Evolutionary conservation across 1,140 invertebrate species (phyloP).

Genomic region (Trachymyrmex cornetzi): DNA sequence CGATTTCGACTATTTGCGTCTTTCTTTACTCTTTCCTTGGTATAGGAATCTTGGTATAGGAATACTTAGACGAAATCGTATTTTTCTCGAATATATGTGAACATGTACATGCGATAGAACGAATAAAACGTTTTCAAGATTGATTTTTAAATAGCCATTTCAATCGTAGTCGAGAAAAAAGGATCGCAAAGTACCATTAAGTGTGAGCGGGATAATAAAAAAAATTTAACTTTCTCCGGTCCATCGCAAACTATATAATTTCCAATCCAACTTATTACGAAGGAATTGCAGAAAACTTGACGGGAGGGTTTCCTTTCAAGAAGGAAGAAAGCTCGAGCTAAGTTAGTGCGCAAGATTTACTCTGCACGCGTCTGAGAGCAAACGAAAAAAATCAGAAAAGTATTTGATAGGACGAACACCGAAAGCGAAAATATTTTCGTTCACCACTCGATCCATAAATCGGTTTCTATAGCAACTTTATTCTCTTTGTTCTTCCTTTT

Average conservation of each 20-base stretch:
- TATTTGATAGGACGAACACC: constrained; percentile 37
- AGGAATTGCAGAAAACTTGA: constrained; percentile 55
- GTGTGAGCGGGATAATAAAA: constrained; percentile 45
- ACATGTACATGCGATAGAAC: background rate
- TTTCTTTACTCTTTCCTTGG: background rate
- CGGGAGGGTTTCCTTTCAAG: constrained; percentile 30
- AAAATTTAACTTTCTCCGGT: constrained; percentile 34
- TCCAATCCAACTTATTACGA: constrained; percentile 62
- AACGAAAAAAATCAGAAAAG: constrained; percentile 30
- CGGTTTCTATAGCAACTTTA: background rate
- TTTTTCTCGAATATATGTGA: background rate
- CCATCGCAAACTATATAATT: constrained; percentile 59
- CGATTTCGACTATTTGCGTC: constrained; percentile 5
- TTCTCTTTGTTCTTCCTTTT: background rate
- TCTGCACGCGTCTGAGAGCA: constrained; percentile 42
- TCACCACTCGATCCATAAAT: constrained; percentile 8
- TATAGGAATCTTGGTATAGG: background rate
- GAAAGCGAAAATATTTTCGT: constrained; percentile 51
- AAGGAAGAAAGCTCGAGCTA: constrained; percentile 12
- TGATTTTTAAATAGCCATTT: constrained; percentile 24
- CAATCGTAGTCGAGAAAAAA: constrained; percentile 39
- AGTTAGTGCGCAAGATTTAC: constrained; percentile 52
- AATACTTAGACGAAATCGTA: background rate
- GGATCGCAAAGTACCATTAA: constrained; percentile 52
- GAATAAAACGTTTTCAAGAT: constrained; percentile 18